Evolutionary conservation across 2,888 invertebrate species (phyloP).

Genomic region (Cheilosia vulpina): DNA sequence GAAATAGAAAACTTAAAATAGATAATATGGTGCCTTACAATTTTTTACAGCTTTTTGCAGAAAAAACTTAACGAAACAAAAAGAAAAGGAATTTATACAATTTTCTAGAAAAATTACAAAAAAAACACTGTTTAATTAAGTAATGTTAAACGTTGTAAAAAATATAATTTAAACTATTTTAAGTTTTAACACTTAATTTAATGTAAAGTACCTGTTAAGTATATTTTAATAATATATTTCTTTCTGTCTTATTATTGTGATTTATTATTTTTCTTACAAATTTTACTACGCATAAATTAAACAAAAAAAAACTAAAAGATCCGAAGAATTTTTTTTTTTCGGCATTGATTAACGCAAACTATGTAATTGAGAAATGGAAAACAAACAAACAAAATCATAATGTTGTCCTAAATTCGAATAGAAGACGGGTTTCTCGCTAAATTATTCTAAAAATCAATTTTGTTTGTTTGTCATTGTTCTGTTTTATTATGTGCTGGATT

Average conservation of each 20-base stretch:
- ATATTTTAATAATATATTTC: slow-evolving; percentile 67
- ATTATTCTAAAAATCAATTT: slow-evolving; percentile 6
- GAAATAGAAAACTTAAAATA: slow-evolving; percentile 39
- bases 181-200: slow-evolving; percentile 70
- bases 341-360: background rate
- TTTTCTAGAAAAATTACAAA: slow-evolving; percentile 15
- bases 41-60: slow-evolving; percentile 52
- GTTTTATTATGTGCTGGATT: slow-evolving; percentile 1
- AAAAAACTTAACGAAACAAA: slow-evolving; percentile 16
- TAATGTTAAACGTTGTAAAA: slow-evolving; percentile 45
- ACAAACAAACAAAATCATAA: background rate
- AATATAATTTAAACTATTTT: slow-evolving; percentile 61
- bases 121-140: slow-evolving; percentile 23
- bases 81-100: background rate
- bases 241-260: slow-evolving; percentile 67
- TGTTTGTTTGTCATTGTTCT: background rate
- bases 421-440: slow-evolving; percentile 27
- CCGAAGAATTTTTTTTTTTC: slow-evolving; percentile 27
- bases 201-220: slow-evolving; percentile 77
- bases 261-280: slow-evolving; percentile 55
- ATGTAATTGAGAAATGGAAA: background rate
- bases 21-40: slow-evolving; percentile 64
- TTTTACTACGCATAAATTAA: slow-evolving; percentile 34
- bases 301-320: slow-evolving; percentile 4
- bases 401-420: slow-evolving; percentile 19